Conservation (phyloP, 2,113 vertebrate genomes). For the Heteronetta atricapilla region DNA sequence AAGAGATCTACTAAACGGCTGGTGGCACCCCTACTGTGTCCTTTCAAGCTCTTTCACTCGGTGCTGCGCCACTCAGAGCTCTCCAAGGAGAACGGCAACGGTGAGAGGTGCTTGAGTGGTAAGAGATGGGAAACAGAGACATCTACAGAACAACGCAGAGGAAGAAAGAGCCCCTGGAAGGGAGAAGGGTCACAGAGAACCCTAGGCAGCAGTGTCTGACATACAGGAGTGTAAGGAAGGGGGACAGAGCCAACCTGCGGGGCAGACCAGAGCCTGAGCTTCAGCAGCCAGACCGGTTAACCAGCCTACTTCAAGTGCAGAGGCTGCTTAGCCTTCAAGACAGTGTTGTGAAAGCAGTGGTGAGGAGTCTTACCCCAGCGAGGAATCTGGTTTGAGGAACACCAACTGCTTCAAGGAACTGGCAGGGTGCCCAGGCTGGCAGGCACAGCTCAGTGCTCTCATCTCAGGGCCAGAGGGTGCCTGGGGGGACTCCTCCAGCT, state of each 20-base stretch:
- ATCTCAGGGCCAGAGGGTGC: not conserved
- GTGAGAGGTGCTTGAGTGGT: not conserved
- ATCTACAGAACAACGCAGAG: not conserved
- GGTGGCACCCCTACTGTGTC: not conserved
- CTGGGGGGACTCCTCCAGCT: not conserved
- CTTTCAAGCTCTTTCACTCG: not conserved
- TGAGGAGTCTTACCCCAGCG: not conserved
- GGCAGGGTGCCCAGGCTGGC: not conserved
- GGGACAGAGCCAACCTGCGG: not conserved
- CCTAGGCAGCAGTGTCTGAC: not conserved
- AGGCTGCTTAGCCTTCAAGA: not conserved
- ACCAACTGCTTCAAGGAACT: constrained; percentile 4
- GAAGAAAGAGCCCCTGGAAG: not conserved
- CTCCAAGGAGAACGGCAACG: not conserved
- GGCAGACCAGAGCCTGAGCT: not conserved
- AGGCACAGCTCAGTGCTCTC: not conserved
- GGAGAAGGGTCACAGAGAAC: not conserved
- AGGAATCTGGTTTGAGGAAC: not conserved
- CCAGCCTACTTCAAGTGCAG: not conserved
- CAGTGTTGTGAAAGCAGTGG: not conserved
- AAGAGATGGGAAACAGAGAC: not conserved
- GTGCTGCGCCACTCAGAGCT: not conserved
- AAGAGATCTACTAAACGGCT: not conserved
- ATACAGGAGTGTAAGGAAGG: not conserved
- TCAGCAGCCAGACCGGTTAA: not conserved